Percentiles rank a stretch among this genome's conserved stretches.
Conservation (phyloP, 2,888 invertebrate species). For the Pediacus dermestoides region DNA sequence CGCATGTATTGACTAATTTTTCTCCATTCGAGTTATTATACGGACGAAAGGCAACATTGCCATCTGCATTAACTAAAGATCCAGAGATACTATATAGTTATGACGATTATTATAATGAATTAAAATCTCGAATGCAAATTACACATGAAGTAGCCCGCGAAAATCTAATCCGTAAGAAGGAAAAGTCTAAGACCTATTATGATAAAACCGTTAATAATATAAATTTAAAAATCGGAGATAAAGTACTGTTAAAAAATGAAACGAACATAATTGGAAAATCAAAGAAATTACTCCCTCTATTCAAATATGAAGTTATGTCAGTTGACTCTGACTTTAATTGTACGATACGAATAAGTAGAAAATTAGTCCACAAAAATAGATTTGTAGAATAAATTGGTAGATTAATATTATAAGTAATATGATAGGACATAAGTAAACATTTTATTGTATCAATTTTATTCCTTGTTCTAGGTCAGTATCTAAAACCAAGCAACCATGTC, state of each 20-base stretch:
- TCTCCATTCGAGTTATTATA: constrained; percentile 30
- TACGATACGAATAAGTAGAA: constrained; percentile 1
- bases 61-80: constrained; percentile 20
- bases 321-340: neutral
- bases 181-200: constrained; percentile 19
- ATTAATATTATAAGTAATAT: too few species aligned
- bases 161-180: constrained; percentile 21
- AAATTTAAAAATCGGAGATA: neutral
- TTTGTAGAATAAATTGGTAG: too few species aligned
- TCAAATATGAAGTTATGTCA: neutral
- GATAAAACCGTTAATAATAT: constrained; percentile 1
- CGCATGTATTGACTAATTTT: constrained; percentile 29
- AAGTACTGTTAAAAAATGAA: constrained; percentile 1
- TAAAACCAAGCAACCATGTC: too few species aligned
- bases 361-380: too few species aligned
- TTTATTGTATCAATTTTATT: too few species aligned
- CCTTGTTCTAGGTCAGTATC: too few species aligned
- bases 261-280: neutral
- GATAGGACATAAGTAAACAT: too few species aligned
- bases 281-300: constrained; percentile 1
- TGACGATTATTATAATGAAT: constrained; percentile 19
- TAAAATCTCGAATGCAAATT: constrained; percentile 22
- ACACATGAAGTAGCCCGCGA: constrained; percentile 25
- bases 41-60: constrained; percentile 22
- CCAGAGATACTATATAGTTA: constrained; percentile 25